Base-by-base conservation (phyloP, 2,797 vertebrate genomes). In the Tolypeutes matacus region DNA sequence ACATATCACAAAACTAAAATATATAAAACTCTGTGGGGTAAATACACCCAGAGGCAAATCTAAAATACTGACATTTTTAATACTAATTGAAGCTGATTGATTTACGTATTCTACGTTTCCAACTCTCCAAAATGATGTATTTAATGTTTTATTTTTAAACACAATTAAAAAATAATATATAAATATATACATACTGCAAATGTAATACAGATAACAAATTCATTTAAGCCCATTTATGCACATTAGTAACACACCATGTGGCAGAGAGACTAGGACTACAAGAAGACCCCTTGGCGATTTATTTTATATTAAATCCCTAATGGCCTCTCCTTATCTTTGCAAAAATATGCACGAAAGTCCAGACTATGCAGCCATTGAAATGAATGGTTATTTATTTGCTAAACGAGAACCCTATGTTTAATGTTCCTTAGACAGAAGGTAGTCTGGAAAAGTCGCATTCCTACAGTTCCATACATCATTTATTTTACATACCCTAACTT, bases 121-220 rank as follows among this genome's bases (percentile, higher is more conserved):
- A 98, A 81, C 97, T 98, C 98, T 97, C 96, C 95, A 97, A 98
- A 98, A 99, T 98, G 98, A 98, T 98, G 98, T 98, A 98, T 98
- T 99, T 98, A 99, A 99, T 99, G 99, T 98, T 99, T 99, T 99
- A 99, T 99, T 99, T 99, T 99, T 99, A 99, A 99, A 99, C 99
- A 99, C 99, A 99, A 99, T 99, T 99, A 99, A 99, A 99, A 99
- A 99, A 99, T 99, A 99, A 99, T 99, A 99, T 99, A 99, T 99
- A 99, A 99, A 99, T 99, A 99, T 99, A 99, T 99, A 99, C 99
- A 99, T 99, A 99, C 98, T 99, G 99, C 99, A 99, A 99, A 99
- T 99, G 99, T 98, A 99, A 99, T 99, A 99, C 99, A 99, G 99
- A 99, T 99, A 99, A 99, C 99, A 99, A 99, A 99, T 99, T 99